Conservation (phyloP, 2,888 invertebrate genomes). For the Mimas tiliae region DNA sequence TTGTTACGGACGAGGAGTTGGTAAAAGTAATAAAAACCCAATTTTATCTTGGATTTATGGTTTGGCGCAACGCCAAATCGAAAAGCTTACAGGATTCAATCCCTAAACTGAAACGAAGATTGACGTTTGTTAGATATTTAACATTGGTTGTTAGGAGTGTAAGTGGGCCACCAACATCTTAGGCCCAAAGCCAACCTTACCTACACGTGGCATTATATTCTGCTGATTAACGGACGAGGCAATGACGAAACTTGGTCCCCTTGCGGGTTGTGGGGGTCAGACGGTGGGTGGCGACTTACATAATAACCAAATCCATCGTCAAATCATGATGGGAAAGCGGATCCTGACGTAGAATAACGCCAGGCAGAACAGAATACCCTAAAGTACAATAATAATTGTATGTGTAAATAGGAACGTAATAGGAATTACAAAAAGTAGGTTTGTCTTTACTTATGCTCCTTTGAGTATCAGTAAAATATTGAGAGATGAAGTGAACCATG, state of each 20-base stretch:
- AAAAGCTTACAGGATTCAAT: conserved; percentile 33
- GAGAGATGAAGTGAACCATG: neutral
- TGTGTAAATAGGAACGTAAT: neutral
- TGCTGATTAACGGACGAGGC: no score
- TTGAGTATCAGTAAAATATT: neutral
- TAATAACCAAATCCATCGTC: no score
- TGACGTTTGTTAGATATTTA: conserved; percentile 2
- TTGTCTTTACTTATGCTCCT: no score
- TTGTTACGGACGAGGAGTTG: neutral
- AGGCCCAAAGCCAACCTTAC: no score
- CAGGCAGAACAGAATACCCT: neutral
- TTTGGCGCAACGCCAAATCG: conserved; percentile 35
- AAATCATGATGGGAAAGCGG: no score
- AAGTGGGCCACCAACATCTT: no score
- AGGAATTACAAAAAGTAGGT: neutral
- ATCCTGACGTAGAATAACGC: no score
- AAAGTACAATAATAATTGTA: neutral
- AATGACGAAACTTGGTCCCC: no score
- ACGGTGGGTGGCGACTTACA: no score
- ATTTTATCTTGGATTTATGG: conserved; percentile 33
- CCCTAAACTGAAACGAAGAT: conserved; percentile 23
- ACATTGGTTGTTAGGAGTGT: no score
- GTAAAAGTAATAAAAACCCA: conserved; percentile 32
- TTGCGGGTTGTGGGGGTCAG: no score
- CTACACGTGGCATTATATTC: no score